These are phyloP conservation scores for Rhodeus uyekii DNA, from an alignment of 2,797 vertebrate genomes.

Conservation along the genomic window DNA sequence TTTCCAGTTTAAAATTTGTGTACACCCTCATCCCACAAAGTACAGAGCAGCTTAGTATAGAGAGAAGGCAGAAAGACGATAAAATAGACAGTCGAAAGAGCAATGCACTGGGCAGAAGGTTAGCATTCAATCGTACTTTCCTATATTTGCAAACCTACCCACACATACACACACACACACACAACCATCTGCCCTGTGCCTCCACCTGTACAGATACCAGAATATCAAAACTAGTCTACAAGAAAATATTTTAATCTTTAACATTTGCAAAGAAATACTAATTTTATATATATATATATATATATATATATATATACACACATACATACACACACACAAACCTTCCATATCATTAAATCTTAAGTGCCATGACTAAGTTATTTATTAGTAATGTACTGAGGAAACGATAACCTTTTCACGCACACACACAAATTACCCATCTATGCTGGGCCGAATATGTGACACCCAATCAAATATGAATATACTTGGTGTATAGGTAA, in stretches of 20 bases:
- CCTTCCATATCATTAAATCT: slow-evolving; percentile 42
- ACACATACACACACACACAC: slow-evolving; percentile 14
- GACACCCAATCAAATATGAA: slow-evolving; percentile 44
- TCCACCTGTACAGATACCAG: slow-evolving; percentile 41
- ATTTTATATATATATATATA: slow-evolving; percentile 33
- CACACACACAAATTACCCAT: slow-evolving; percentile 41
- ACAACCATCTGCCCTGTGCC: slow-evolving; percentile 37
- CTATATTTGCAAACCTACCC: slow-evolving; percentile 28
- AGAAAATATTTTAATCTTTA: slow-evolving; percentile 46
- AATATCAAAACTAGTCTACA: slow-evolving; percentile 50
- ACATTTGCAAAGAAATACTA: slow-evolving; percentile 43
- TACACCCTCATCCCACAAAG: slow-evolving; percentile 45
- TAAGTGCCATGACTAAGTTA: slow-evolving; percentile 57
- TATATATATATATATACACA: slow-evolving; percentile 26
- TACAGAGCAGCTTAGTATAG: slow-evolving; percentile 56
- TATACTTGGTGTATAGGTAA: slow-evolving; percentile 53
- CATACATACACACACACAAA: slow-evolving; percentile 36
- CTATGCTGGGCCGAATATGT: slow-evolving; percentile 12
- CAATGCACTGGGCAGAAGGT: slow-evolving; percentile 36
- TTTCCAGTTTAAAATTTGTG: slow-evolving; percentile 53
- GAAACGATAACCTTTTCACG: slow-evolving; percentile 41
- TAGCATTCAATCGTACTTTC: slow-evolving; percentile 27
- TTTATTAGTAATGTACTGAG: slow-evolving; percentile 50
- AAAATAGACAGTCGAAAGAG: slow-evolving; percentile 40
- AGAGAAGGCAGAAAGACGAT: slow-evolving; percentile 43